phyloP scores from a whole-genome alignment of 2,888 invertebrate genomes.

The Salpingus planirostris region DNA sequence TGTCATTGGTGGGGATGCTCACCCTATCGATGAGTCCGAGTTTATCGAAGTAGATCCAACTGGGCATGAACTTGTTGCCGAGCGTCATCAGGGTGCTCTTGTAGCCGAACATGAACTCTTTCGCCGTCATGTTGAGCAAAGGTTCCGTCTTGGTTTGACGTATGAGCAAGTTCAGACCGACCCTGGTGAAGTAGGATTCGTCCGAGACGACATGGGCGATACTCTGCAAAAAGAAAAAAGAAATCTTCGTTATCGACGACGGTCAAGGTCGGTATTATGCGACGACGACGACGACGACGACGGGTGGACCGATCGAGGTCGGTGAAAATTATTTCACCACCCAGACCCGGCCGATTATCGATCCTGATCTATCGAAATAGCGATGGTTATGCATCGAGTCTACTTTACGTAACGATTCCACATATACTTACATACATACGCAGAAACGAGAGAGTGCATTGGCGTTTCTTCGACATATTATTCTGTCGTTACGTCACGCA shows the following conservation, averaged over 20 bases:
- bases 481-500: too few relatives aligned
- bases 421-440: too few relatives aligned
- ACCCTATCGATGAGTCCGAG: conserved; percentile 83
- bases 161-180: conserved; percentile 64
- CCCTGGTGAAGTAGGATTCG: conserved; percentile 53
- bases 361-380: too few relatives aligned
- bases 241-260: not conserved
- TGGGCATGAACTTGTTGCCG: conserved; percentile 73
- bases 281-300: too few relatives aligned
- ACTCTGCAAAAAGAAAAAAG: conserved; percentile 50
- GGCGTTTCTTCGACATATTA: too few relatives aligned
- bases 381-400: too few relatives aligned
- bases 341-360: too few relatives aligned
- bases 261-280: conserved; percentile 1
- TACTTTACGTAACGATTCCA: too few relatives aligned
- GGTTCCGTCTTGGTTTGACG: conserved; percentile 59
- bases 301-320: too few relatives aligned
- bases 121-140: conserved; percentile 70
- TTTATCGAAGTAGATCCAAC: conserved; percentile 80
- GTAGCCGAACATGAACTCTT: conserved; percentile 85
- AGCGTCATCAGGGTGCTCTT: conserved; percentile 71
- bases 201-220: conserved; percentile 69
- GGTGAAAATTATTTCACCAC: too few relatives aligned
- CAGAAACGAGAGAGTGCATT: too few relatives aligned
- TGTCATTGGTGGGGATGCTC: too few relatives aligned